These are phyloP conservation scores for Nematostella vectensis DNA, from an alignment of 92 coral and sea anemone species.

Conservation along the genomic window DNA sequence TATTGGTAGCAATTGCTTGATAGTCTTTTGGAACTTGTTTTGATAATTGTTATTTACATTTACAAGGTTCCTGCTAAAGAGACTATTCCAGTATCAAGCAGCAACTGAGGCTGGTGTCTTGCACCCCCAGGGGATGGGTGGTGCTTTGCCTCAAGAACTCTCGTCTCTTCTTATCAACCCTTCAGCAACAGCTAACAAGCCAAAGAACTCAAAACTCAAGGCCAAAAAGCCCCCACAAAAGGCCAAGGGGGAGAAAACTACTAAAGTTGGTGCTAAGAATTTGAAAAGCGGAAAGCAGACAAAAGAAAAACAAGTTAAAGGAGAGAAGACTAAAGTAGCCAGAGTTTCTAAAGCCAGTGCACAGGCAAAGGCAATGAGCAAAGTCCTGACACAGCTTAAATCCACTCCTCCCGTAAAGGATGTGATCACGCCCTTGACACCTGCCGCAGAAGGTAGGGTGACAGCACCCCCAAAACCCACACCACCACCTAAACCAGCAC, in stretches of 20 bases:
- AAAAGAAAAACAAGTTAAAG: constrained; percentile 19
- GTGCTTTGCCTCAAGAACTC: constrained; percentile 33
- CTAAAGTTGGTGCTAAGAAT: constrained; percentile 9
- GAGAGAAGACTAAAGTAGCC: constrained; percentile 6
- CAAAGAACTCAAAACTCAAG: constrained; percentile 51
- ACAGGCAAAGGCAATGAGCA: constrained; percentile 4
- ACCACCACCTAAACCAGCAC: constrained; percentile 10
- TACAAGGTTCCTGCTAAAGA: constrained; percentile 74
- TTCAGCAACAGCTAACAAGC: constrained; percentile 32
- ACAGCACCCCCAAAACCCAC: constrained; percentile 19
- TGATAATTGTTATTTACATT: too few relatives aligned
- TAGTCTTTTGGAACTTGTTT: too few relatives aligned
- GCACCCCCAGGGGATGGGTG: constrained; percentile 28
- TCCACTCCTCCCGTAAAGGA: not conserved
- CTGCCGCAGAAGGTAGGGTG: constrained; percentile 1
- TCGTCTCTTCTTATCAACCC: constrained; percentile 49
- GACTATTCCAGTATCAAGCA: constrained; percentile 84
- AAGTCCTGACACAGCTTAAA: constrained; percentile 22
- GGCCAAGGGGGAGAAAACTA: constrained; percentile 37
- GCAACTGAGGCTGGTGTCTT: constrained; percentile 73
- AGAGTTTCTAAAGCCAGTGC: constrained; percentile 4
- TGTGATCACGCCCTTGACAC: not conserved
- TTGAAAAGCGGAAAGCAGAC: constrained; percentile 2
- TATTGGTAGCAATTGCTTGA: too few relatives aligned
- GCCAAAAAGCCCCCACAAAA: constrained; percentile 39